Conservation (phyloP, 1,140 invertebrate species). For the Vanessa atalanta region DNA sequence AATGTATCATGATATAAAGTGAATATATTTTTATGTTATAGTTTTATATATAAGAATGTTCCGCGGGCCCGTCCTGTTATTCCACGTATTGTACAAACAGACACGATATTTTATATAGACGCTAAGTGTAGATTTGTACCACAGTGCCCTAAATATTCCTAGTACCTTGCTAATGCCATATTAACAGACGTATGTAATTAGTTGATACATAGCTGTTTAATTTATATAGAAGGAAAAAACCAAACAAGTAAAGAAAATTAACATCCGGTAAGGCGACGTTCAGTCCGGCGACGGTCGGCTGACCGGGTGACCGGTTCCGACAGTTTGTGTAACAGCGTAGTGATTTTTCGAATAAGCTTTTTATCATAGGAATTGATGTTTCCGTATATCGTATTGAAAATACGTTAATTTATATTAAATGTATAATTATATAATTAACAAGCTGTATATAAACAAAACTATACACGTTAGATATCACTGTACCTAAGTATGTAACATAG, state of each 20-base stretch:
- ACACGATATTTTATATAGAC: constrained; percentile 16
- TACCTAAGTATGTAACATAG: constrained; percentile 40
- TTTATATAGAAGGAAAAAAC: constrained; percentile 8
- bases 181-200: constrained; percentile 30
- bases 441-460: constrained; percentile 37
- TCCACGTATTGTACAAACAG: constrained; percentile 27
- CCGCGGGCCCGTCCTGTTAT: not conserved
- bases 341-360: constrained; percentile 11
- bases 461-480: constrained; percentile 30
- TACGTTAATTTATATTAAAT: constrained; percentile 25
- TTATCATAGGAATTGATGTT: constrained; percentile 21
- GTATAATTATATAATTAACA: constrained; percentile 27
- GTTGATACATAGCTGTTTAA: constrained; percentile 22
- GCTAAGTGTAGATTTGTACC: constrained; percentile 9
- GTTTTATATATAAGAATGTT: not conserved
- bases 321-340: constrained; percentile 1
- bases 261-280: constrained; percentile 21
- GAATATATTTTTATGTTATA: not conserved
- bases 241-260: not conserved
- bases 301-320: constrained; percentile 26
- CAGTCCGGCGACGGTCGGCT: not conserved
- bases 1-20: not conserved
- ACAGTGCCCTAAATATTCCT: constrained; percentile 28
- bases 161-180: constrained; percentile 48
- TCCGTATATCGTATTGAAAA: constrained; percentile 21